Percentiles rank a stretch among this genome's conserved stretches.
Conservation (phyloP, 2,888 invertebrate genomes). For the Macrophya alboannulata region DNA sequence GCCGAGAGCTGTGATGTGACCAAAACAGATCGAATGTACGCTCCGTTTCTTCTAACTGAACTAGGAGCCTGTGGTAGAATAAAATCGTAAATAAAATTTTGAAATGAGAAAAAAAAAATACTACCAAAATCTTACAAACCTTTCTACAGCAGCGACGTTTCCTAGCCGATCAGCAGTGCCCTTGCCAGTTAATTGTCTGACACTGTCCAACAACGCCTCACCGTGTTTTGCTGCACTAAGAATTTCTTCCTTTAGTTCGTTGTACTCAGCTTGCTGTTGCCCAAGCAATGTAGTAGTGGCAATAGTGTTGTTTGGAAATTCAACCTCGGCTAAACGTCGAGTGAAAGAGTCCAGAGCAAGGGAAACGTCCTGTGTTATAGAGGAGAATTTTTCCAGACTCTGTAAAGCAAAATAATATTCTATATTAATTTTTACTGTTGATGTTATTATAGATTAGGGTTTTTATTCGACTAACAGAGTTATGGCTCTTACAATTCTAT, state of each 20-base stretch:
- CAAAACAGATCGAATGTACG: constrained; percentile 97
- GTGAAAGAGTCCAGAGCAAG: constrained; percentile 93
- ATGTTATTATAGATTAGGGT: neutral
- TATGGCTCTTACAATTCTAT: constrained; percentile 90
- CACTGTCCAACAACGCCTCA: constrained; percentile 90
- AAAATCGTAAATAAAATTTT: neutral
- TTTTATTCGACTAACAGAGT: neutral
- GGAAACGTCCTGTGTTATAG: constrained; percentile 94
- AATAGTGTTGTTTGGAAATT: constrained; percentile 96
- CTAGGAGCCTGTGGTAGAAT: constrained; percentile 87
- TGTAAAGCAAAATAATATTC: constrained; percentile 81
- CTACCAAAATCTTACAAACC: constrained; percentile 83
- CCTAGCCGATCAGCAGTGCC: constrained; percentile 87
- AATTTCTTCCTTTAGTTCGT: constrained; percentile 90
- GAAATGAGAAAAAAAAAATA: neutral
- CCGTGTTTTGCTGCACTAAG: constrained; percentile 94
- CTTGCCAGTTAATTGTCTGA: constrained; percentile 83
- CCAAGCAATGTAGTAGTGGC: constrained; percentile 94
- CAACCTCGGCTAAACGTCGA: constrained; percentile 93
- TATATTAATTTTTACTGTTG: neutral
- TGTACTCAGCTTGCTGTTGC: constrained; percentile 89
- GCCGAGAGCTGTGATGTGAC: constrained; percentile 94
- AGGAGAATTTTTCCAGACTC: constrained; percentile 97
- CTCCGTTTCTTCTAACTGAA: constrained; percentile 97
- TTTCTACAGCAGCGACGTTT: constrained; percentile 96